These are phyloP conservation scores for Dolichotis patagonum DNA, from an alignment of 2,113 vertebrate genomes.

Conservation along the genomic window DNA sequence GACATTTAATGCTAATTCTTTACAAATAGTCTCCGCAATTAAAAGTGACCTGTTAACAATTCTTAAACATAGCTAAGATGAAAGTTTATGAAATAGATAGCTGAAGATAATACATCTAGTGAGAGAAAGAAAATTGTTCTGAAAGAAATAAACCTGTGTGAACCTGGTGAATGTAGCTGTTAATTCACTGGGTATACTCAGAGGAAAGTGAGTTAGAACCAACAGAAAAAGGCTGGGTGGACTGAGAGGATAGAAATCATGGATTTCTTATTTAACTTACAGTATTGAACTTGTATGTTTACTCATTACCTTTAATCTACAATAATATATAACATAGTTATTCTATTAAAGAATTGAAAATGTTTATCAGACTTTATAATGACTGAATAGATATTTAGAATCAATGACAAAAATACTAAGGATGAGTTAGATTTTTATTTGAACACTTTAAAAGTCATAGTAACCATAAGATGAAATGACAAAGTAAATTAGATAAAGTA, in stretches of 20 bases:
- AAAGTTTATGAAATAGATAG: not conserved
- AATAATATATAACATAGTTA: not conserved
- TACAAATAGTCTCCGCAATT: not conserved
- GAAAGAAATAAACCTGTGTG: not conserved
- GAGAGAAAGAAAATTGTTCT: not conserved
- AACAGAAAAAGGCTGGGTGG: not conserved
- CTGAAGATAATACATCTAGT: not conserved
- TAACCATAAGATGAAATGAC: not conserved
- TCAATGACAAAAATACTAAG: not conserved
- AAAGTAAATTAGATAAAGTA: not conserved
- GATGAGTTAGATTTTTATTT: not conserved
- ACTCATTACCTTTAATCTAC: not conserved
- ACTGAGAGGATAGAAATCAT: not conserved
- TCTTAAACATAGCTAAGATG: not conserved
- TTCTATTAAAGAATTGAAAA: not conserved
- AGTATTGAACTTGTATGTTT: not conserved
- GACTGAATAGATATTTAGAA: not conserved
- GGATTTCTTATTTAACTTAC: not conserved
- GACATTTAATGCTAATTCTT: not conserved
- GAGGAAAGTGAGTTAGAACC: not conserved
- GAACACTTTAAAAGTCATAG: not conserved
- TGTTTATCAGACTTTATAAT: not conserved
- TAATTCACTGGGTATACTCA: not conserved
- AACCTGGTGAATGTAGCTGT: not conserved
- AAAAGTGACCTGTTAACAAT: not conserved